Base-by-base conservation (phyloP, 1,140 invertebrate species). In the Sesamia nonagrioides region DNA sequence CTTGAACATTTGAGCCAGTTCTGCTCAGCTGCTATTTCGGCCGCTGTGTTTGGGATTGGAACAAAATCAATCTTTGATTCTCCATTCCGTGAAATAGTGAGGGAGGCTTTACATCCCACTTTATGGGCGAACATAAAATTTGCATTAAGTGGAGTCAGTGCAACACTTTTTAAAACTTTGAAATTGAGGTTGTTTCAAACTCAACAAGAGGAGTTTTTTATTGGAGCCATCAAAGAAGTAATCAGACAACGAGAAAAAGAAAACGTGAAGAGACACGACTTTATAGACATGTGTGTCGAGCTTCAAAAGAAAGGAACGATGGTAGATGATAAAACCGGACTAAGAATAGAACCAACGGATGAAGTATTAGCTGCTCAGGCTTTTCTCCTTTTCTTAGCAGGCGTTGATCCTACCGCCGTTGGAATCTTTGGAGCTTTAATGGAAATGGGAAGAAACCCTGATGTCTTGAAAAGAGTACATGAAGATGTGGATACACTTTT, bases 321-420 rank as follows among this genome's bases (percentile, higher is more conserved):
- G 69, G 78, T 35, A 58, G 82, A 89, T 48, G 9, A 9, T 0
- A 75, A 80, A 0, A 82, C 84, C 8, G 84, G 83, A 5, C 84
- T 79, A 9, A 63, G 82, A 56, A 17, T 90, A 15, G 77, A 85
- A 52, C 85, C 86, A 2, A 86, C 88, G 8, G 88, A 88, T 56
- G 89, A 89, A 35, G 13, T 91, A 3, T 21, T 91, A 17, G 89
- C 92, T 5, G 92, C 85, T 75, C 95, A 92, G 75, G 90, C 86
- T n/a, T 94, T 92, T 76, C 88, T 94, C 71, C 92, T 90, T 66
- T 91, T 92, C 37, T 78, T 96, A 2, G 96, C 96, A 74, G 96
- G 96, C 9, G 96, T 95, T 63, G 96, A 97, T 76, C 96, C 96
- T 0, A 96, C 96, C 4, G 94, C 96, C 4, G 95, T 91, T 11